These are phyloP conservation scores for Acropora tenuis DNA, from an alignment of 64 coral and sea anemone genomes.

Conservation along the genomic window DNA sequence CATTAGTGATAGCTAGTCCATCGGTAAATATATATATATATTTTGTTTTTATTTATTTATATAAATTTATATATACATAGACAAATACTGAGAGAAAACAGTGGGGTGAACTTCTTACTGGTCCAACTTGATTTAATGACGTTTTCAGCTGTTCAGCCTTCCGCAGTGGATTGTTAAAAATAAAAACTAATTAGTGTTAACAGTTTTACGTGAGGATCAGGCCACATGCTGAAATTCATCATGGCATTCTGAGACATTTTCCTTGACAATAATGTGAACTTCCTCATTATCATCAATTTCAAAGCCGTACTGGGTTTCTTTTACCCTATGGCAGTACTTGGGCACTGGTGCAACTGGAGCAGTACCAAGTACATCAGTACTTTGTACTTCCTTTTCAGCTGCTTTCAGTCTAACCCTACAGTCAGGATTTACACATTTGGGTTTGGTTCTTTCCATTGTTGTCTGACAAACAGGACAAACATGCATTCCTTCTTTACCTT, in stretches of 20 bases:
- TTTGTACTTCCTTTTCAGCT: conserved; percentile 39
- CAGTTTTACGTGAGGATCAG: neutral
- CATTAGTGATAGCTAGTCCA: too few species aligned
- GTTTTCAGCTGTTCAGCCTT: too few species aligned
- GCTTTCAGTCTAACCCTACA: conserved; percentile 51
- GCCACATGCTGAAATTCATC: conserved; percentile 14
- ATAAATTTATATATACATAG: too few species aligned
- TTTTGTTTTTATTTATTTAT: too few species aligned
- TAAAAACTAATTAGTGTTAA: neutral
- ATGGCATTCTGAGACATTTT: conserved; percentile 10
- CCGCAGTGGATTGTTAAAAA: too few species aligned
- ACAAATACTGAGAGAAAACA: too few species aligned
- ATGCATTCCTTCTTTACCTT: conserved; percentile 24
- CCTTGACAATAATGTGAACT: neutral
- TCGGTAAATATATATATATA: too few species aligned
- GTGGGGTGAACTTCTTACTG: too few species aligned
- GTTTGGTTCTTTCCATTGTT: conserved; percentile 44
- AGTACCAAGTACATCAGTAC: conserved; percentile 56
- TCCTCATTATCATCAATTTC: neutral
- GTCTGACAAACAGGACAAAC: conserved; percentile 56
- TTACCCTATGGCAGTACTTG: conserved; percentile 14
- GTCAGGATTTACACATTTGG: conserved; percentile 55
- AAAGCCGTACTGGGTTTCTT: conserved; percentile 39
- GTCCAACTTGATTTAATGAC: too few species aligned
- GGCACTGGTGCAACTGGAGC: neutral